Percentiles rank a stretch among this genome's conserved stretches.
These are phyloP conservation scores for Agonopterix alstromeriana DNA, from an alignment of 2,888 invertebrate species.

Conservation along the genomic window DNA sequence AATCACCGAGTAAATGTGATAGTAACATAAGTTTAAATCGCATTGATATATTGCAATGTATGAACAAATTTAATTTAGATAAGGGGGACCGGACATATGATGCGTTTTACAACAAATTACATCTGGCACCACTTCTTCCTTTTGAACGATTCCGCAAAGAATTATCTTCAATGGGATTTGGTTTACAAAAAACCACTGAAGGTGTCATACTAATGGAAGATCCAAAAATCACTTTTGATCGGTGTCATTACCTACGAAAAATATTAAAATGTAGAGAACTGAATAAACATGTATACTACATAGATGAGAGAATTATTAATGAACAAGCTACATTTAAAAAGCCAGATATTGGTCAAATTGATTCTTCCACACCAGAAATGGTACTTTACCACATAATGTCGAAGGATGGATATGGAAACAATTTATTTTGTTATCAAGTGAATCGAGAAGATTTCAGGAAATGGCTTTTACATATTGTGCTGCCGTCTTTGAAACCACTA, in stretches of 20 bases:
- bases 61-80: no score
- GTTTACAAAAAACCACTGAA: slow-evolving; percentile 17
- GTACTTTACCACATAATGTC: slow-evolving; percentile 31
- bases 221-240: slow-evolving; percentile 35
- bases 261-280: slow-evolving; percentile 22
- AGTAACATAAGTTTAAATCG: no score
- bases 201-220: slow-evolving; percentile 34
- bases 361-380: background rate
- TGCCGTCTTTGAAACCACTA: slow-evolving; percentile 20
- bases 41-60: no score
- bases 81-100: no score
- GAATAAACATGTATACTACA: slow-evolving; percentile 26
- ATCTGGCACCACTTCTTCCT: background rate
- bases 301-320: slow-evolving; percentile 33
- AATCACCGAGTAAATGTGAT: background rate
- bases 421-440: slow-evolving; percentile 19
- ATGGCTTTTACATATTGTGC: slow-evolving; percentile 38
- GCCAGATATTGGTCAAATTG: slow-evolving; percentile 7
- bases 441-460: slow-evolving; percentile 26
- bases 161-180: slow-evolving; percentile 21
- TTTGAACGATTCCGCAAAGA: background rate
- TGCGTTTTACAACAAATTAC: background rate
- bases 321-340: slow-evolving; percentile 16
- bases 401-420: slow-evolving; percentile 22
- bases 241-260: slow-evolving; percentile 33